A percentile compares a stretch with the other conserved stretches of the same genome.
Evolutionary conservation across 1,140 invertebrate species (phyloP).

Genomic region (Leptopilina clavipes): DNA sequence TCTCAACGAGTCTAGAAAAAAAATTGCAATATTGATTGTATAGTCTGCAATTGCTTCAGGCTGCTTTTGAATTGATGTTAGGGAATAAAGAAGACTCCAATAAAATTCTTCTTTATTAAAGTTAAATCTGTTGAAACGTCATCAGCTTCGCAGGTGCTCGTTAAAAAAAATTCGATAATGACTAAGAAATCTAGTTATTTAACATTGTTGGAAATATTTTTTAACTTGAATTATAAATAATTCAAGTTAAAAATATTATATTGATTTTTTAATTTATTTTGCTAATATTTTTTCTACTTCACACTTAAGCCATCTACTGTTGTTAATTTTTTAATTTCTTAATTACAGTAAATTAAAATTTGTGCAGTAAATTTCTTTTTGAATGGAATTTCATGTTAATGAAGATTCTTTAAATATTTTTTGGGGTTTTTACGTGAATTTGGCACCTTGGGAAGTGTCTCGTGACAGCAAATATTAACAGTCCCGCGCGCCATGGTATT

Average conservation of each 20-base stretch:
- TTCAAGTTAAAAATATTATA: too few species aligned
- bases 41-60: constrained; percentile 38
- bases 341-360: not conserved
- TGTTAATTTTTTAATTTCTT: not conserved
- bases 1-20: constrained; percentile 20
- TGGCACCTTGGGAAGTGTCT: constrained; percentile 11
- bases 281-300: too few species aligned
- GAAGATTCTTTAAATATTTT: not conserved
- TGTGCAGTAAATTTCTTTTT: too few species aligned
- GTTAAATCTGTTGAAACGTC: not conserved
- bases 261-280: too few species aligned
- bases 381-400: not conserved
- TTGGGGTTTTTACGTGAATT: not conserved
- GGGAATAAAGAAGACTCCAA: constrained; percentile 27
- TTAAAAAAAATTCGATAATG: not conserved
- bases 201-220: too few species aligned
- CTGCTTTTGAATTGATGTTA: constrained; percentile 36
- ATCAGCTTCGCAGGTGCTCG: not conserved
- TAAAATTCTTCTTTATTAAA: constrained; percentile 35
- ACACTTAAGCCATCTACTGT: too few species aligned
- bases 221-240: too few species aligned
- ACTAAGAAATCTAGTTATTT: not conserved
- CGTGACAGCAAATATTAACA: constrained; percentile 31
- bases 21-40: constrained; percentile 47
- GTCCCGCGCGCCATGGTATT: constrained; percentile 52